A percentile compares a stretch with the other conserved stretches of the same genome.
phyloP scores from a whole-genome alignment of 2,113 vertebrate species.

The Syrrhaptes paradoxus region DNA sequence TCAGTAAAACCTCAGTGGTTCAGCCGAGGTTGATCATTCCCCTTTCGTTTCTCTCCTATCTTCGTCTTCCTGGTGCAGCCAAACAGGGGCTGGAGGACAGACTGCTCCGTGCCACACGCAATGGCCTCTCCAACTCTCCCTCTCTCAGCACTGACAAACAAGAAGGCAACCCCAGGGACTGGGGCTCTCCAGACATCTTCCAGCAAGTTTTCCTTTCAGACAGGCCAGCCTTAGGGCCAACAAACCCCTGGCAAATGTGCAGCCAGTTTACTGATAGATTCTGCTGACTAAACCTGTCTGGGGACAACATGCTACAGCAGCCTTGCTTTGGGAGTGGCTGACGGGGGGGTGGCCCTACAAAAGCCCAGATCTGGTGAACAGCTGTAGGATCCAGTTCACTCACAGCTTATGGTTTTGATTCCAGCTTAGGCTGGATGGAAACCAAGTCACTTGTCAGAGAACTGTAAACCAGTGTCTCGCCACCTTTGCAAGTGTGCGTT shows the following conservation, averaged over 20 bases:
- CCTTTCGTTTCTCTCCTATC: not conserved
- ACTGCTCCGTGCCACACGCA: not conserved
- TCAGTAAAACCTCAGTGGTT: not conserved
- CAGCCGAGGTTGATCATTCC: not conserved
- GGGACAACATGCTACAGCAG: not conserved
- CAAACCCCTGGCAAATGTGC: not conserved
- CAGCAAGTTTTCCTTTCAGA: not conserved
- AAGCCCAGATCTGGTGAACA: constrained; percentile 16
- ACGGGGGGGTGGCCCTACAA: rapidly evolving
- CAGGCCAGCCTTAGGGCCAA: not conserved
- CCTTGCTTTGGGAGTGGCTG: not conserved
- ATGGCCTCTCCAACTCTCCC: not conserved
- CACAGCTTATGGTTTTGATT: not conserved
- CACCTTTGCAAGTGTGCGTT: not conserved
- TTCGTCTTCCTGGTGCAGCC: rapidly evolving
- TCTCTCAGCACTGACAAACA: not conserved
- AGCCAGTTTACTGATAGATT: not conserved
- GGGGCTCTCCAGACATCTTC: not conserved
- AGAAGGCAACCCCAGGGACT: not conserved
- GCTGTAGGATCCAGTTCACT: constrained; percentile 1
- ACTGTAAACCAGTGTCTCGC: constrained; percentile 14
- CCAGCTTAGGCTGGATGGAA: not conserved
- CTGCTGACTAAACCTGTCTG: constrained; percentile 17
- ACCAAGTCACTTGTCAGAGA: constrained; percentile 27
- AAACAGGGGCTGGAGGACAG: not conserved